These are phyloP conservation scores for Nymphalis polychloros DNA, from an alignment of 2,888 invertebrate species.

Conservation along the genomic window DNA sequence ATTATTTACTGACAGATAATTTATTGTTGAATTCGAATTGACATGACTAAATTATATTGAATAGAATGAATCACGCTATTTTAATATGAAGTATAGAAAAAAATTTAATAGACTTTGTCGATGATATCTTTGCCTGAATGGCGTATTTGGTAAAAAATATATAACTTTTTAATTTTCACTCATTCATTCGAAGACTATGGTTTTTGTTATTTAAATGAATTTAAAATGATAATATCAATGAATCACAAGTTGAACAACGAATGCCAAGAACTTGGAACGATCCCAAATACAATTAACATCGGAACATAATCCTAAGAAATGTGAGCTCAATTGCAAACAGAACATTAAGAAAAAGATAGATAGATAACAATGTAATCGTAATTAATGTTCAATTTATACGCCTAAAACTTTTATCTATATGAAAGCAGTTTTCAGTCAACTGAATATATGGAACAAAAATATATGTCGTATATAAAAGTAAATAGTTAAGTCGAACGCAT, in stretches of 20 bases:
- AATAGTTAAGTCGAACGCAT: conserved; percentile 50
- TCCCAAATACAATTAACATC: background rate
- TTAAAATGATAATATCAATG: background rate
- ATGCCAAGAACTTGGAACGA: conserved; percentile 1
- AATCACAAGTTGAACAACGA: background rate
- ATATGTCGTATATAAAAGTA: conserved; percentile 46
- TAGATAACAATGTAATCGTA: background rate
- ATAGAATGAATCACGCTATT: conserved; percentile 26
- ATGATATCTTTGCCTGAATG: too few relatives aligned
- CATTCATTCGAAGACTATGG: too few relatives aligned
- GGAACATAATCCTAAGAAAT: background rate
- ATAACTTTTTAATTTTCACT: too few relatives aligned
- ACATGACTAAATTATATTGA: conserved; percentile 32
- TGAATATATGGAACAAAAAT: conserved; percentile 34
- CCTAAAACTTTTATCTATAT: conserved; percentile 27
- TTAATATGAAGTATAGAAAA: too few relatives aligned
- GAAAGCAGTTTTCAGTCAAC: conserved; percentile 36
- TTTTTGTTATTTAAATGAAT: too few relatives aligned
- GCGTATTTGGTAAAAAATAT: too few relatives aligned
- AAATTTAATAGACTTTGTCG: too few relatives aligned
- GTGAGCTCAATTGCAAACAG: background rate
- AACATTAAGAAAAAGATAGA: background rate
- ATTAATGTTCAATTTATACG: conserved; percentile 1
- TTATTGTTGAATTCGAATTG: conserved; percentile 55
- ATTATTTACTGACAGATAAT: conserved; percentile 56